Evolutionary conservation across 2,797 vertebrate species (phyloP).

Genomic region (Leptatherina wallacei): DNA sequence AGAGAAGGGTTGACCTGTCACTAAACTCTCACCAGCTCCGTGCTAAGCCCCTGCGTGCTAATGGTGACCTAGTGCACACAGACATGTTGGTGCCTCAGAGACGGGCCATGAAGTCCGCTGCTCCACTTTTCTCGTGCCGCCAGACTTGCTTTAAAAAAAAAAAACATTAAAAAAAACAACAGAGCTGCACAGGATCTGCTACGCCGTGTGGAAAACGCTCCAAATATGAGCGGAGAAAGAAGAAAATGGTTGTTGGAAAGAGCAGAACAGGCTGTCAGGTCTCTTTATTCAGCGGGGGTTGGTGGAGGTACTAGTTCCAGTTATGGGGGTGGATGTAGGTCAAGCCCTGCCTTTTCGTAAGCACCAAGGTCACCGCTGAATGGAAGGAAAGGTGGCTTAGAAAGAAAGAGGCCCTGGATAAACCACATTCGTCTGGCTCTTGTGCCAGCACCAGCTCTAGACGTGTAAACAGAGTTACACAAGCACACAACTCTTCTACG

Average conservation of each 20-base stretch:
- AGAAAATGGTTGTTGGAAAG: slow-evolving; percentile 31
- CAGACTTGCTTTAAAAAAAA: slow-evolving; percentile 31
- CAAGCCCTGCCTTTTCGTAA: slow-evolving; percentile 78
- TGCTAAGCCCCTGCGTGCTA: slow-evolving; percentile 71
- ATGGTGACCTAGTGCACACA: slow-evolving; percentile 73
- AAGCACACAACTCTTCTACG: slow-evolving; percentile 56
- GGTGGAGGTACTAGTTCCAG: slow-evolving; percentile 65
- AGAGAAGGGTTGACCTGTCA: slow-evolving; percentile 65
- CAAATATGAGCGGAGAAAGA: slow-evolving; percentile 26
- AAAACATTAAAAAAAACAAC: neutral
- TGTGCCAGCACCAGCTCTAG: slow-evolving; percentile 63
- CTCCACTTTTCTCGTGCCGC: slow-evolving; percentile 60
- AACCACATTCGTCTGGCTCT: slow-evolving; percentile 78
- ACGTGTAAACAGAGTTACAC: slow-evolving; percentile 79
- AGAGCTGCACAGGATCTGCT: slow-evolving; percentile 9
- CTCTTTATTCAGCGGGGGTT: slow-evolving; percentile 54
- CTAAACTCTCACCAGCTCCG: slow-evolving; percentile 69
- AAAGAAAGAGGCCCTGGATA: slow-evolving; percentile 77
- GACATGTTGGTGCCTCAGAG: slow-evolving; percentile 65
- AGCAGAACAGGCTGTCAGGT: slow-evolving; percentile 44
- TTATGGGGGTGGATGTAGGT: slow-evolving; percentile 81
- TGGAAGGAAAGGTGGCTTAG: slow-evolving; percentile 82
- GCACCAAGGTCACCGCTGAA: slow-evolving; percentile 80
- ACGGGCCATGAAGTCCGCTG: slow-evolving; percentile 57
- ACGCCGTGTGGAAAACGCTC: slow-evolving; percentile 13